Evolutionary conservation across 2,888 invertebrate species (phyloP).

Genomic region (Sphinx pinastri): DNA sequence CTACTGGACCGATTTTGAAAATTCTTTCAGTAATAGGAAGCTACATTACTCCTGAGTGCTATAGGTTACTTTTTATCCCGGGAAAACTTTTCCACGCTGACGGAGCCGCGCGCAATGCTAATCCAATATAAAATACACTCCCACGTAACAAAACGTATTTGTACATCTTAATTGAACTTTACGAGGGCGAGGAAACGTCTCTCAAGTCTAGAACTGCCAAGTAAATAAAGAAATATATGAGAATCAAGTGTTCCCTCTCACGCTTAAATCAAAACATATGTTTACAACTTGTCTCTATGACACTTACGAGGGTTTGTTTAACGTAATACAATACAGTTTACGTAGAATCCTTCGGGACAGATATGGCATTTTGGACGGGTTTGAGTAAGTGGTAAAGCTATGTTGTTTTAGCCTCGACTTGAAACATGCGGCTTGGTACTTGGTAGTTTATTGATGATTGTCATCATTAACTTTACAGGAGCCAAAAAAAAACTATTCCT

Average conservation of each 20-base stretch:
- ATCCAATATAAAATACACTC: background rate
- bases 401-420: too few relatives aligned
- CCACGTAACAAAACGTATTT: background rate
- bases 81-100: too few relatives aligned
- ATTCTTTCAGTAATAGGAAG: too few relatives aligned
- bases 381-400: too few relatives aligned
- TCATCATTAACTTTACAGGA: too few relatives aligned
- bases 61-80: too few relatives aligned
- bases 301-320: constrained; percentile 1
- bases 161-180: constrained; percentile 17
- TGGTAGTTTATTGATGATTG: too few relatives aligned
- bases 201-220: background rate
- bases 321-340: background rate
- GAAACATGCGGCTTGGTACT: too few relatives aligned
- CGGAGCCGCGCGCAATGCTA: too few relatives aligned
- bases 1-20: too few relatives aligned
- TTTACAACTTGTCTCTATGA: constrained; percentile 19
- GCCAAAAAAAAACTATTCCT: too few relatives aligned
- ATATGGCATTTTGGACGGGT: background rate
- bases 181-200: background rate
- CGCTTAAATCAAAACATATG: constrained; percentile 23
- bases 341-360: background rate
- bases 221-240: constrained; percentile 17
- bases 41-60: too few relatives aligned
- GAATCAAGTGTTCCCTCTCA: constrained; percentile 16